A percentile compares a stretch with the other conserved stretches of the same genome.
phyloP scores from a whole-genome alignment of 2,113 vertebrate species.

The Haliaeetus leucogaster region DNA sequence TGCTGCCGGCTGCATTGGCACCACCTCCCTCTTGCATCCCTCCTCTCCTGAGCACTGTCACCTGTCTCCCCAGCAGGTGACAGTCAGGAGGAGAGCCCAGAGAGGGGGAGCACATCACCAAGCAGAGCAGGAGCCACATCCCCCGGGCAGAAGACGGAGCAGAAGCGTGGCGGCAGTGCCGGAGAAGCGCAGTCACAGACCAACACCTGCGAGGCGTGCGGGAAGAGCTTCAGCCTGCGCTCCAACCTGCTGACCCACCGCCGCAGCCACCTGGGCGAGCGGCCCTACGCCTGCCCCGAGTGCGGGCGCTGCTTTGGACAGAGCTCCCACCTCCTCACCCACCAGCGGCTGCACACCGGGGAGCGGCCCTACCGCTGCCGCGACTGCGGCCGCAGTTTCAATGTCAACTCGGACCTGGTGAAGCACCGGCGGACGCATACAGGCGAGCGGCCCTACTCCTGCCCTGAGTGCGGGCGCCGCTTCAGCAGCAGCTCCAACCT shows the following conservation, averaged over 20 bases:
- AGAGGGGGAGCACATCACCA: too few species aligned
- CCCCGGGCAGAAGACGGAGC: too few species aligned
- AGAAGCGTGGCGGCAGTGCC: not conserved
- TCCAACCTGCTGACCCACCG: not conserved
- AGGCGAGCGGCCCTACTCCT: too few species aligned
- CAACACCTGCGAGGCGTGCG: not conserved
- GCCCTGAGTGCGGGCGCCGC: too few species aligned
- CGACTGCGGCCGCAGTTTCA: too few species aligned
- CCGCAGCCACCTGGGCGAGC: not conserved
- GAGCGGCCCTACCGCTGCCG: too few species aligned
- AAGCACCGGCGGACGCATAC: too few species aligned
- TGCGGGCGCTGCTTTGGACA: not conserved
- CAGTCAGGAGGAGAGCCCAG: not conserved
- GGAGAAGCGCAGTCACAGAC: accelerated
- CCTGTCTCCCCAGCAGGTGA: not conserved
- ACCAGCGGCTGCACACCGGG: not conserved
- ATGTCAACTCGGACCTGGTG: too few species aligned
- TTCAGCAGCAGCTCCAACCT: too few species aligned
- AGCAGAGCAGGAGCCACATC: too few species aligned
- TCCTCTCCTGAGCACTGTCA: too few species aligned
- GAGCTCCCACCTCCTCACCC: not conserved
- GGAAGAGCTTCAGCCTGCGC: not conserved
- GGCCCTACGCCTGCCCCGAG: not conserved
- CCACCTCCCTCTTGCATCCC: too few species aligned
- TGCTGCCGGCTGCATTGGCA: not conserved